These are phyloP conservation scores for Capromys pilorides DNA, from an alignment of 2,797 vertebrate genomes.

Conservation along the genomic window DNA sequence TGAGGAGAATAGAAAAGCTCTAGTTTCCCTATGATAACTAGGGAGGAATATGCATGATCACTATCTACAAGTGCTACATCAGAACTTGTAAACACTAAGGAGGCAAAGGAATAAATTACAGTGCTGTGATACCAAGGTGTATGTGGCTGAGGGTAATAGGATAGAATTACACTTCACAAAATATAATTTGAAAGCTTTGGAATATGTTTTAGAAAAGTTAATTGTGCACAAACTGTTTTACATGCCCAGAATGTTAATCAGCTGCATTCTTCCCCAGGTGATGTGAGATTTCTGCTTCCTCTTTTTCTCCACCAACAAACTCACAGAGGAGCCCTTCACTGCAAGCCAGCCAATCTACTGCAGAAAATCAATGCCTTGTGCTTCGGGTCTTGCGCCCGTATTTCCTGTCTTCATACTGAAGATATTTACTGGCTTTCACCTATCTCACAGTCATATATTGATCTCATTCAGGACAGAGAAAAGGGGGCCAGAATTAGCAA, in stretches of 20 bases:
- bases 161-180: constrained; percentile 64
- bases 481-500: neutral
- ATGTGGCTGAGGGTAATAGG: constrained; percentile 56
- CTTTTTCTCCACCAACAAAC: neutral
- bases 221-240: constrained; percentile 60
- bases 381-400: neutral
- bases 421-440: neutral
- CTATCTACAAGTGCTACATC: constrained; percentile 72
- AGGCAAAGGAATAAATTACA: constrained; percentile 75
- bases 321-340: neutral
- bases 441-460: neutral
- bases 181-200: constrained; percentile 65
- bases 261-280: neutral
- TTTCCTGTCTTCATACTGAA: neutral
- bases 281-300: neutral
- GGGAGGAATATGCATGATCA: constrained; percentile 82
- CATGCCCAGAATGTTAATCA: constrained; percentile 56
- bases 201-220: constrained; percentile 68
- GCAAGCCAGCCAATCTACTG: neutral
- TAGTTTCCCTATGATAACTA: constrained; percentile 79
- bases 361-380: neutral
- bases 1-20: constrained; percentile 83
- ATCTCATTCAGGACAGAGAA: neutral
- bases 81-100: constrained; percentile 72
- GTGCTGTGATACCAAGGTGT: constrained; percentile 19